phyloP scores from a whole-genome alignment of 2,888 invertebrate genomes.

The Drosophila quasianomalipes region DNA sequence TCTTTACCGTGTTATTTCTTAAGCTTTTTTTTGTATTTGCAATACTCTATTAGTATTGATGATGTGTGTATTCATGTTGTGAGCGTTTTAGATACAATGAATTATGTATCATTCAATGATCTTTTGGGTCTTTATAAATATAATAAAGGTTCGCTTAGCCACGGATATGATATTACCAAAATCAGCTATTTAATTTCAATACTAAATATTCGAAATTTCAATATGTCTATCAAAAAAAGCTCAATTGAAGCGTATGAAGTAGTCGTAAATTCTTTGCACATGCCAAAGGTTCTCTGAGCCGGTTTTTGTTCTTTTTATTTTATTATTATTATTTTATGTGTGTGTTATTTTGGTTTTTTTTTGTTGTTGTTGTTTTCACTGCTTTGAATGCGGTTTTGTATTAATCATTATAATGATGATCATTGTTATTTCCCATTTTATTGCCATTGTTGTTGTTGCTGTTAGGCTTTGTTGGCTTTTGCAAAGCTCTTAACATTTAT shows the following conservation, averaged over 20 bases:
- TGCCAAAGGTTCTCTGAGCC: not conserved
- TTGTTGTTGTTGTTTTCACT: conserved; percentile 43
- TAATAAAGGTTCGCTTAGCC: no score
- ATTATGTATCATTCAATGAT: not conserved
- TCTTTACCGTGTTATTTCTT: conserved; percentile 44
- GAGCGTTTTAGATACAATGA: not conserved
- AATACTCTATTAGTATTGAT: conserved; percentile 22
- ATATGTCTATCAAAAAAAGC: not conserved
- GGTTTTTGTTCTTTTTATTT: conserved; percentile 18
- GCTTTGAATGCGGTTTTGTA: conserved; percentile 52
- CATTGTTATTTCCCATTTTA: conserved; percentile 42
- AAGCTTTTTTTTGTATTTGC: not conserved
- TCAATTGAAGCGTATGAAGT: conserved; percentile 15
- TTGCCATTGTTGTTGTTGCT: conserved; percentile 9
- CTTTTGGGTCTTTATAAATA: not conserved
- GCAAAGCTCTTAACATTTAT: conserved; percentile 66
- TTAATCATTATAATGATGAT: conserved; percentile 64
- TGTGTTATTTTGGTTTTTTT: not conserved
- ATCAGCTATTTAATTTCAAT: not conserved
- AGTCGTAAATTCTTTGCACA: conserved; percentile 10
- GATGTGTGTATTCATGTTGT: conserved; percentile 7
- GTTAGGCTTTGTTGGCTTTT: conserved; percentile 2
- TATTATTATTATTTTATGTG: not conserved
- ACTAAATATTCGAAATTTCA: not conserved
- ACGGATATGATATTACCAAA: not conserved